These are phyloP conservation scores for Neoaliturus tenellus DNA, from an alignment of 2,888 invertebrate species.

Conservation along the genomic window DNA sequence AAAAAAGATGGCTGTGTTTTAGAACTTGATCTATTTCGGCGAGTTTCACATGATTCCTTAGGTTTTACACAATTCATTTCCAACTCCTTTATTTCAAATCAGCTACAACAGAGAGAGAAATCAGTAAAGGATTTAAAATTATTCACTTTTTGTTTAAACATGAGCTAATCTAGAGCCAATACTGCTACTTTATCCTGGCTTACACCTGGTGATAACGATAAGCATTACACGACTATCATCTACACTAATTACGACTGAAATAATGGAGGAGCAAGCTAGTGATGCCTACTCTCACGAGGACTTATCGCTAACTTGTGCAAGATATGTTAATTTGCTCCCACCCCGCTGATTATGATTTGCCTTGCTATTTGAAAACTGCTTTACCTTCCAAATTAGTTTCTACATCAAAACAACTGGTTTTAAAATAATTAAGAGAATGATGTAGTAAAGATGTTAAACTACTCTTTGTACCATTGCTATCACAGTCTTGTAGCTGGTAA, in stretches of 20 bases:
- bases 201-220: not conserved
- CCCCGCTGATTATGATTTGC: conserved; percentile 57
- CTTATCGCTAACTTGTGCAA: conserved; percentile 63
- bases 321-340: conserved; percentile 66
- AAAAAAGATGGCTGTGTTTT: conserved; percentile 14
- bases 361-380: conserved; percentile 37
- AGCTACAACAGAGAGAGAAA: conserved; percentile 48
- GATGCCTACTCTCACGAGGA: conserved; percentile 29
- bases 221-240: conserved; percentile 30
- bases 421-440: not conserved
- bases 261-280: conserved; percentile 41
- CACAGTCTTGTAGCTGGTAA: not conserved
- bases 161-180: conserved; percentile 25
- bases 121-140: not conserved
- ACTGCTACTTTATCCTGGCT: conserved; percentile 42
- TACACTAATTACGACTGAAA: conserved; percentile 7
- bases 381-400: not conserved
- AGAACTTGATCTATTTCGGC: conserved; percentile 42
- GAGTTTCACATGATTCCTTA: conserved; percentile 39
- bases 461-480: conserved; percentile 29
- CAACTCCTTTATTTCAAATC: conserved; percentile 41
- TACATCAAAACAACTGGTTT: not conserved
- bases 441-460: not conserved
- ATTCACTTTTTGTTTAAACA: not conserved
- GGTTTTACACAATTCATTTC: conserved; percentile 21